A percentile compares a stretch with the other conserved stretches of the same genome.
Evolutionary conservation across 2,888 invertebrate genomes (phyloP).

Genomic region (Didymodactylos carnosus): DNA sequence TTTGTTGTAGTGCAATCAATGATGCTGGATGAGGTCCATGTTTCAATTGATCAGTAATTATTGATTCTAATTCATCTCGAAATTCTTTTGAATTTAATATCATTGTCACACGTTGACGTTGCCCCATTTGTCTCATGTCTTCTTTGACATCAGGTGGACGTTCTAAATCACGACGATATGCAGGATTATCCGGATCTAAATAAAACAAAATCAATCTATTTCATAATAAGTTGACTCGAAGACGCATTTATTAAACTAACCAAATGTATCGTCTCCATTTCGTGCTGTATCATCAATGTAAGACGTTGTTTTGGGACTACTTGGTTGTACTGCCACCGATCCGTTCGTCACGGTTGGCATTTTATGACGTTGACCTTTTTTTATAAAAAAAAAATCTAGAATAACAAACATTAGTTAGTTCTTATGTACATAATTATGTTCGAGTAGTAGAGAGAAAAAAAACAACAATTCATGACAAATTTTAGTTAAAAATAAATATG

Average conservation of each 20-base stretch:
- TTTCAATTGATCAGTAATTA: conserved; percentile 48
- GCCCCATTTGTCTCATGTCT: conserved; percentile 75
- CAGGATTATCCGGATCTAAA: conserved; percentile 9
- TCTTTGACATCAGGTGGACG: conserved; percentile 40
- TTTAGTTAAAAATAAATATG: no score
- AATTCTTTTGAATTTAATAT: conserved; percentile 50
- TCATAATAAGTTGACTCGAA: no score
- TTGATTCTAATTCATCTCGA: conserved; percentile 84
- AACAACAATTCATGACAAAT: no score
- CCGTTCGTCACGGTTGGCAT: background rate
- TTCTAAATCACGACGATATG: conserved; percentile 26
- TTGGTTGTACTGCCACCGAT: no score
- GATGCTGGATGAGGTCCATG: conserved; percentile 38
- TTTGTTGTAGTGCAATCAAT: conserved; percentile 57
- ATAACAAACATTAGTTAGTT: background rate
- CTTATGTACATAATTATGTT: background rate
- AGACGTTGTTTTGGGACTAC: background rate
- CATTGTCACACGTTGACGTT: conserved; percentile 84
- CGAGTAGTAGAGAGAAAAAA: no score
- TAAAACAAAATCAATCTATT: no score
- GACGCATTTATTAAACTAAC: no score
- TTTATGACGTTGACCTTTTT: background rate
- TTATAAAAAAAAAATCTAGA: background rate
- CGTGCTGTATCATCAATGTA: background rate
- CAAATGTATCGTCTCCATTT: background rate